phyloP scores from a whole-genome alignment of 2,888 invertebrate genomes.

The Drosophila kuntzei region DNA sequence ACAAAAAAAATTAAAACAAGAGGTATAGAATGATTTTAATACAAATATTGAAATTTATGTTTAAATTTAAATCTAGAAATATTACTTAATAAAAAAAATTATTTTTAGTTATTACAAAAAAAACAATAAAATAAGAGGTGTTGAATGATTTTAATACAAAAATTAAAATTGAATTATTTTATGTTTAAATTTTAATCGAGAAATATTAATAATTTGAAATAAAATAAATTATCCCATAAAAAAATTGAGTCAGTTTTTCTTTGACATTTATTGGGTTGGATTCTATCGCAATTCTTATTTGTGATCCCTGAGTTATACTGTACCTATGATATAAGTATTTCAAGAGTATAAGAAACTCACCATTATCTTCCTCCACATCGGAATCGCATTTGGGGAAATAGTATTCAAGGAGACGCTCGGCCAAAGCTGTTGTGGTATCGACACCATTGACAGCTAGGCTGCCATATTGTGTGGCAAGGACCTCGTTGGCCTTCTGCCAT shows the following conservation, averaged over 20 bases:
- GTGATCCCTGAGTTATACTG: not conserved
- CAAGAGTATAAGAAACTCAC: conserved; percentile 79
- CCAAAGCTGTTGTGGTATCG: conserved; percentile 89
- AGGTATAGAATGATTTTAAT: too few relatives aligned
- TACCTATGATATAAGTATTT: not conserved
- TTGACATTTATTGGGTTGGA: not conserved
- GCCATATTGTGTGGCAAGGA: conserved; percentile 90
- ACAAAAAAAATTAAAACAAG: too few relatives aligned
- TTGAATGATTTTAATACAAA: too few relatives aligned
- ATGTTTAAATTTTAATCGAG: too few relatives aligned
- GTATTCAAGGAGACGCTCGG: conserved; percentile 91
- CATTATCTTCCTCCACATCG: conserved; percentile 87
- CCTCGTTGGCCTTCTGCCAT: conserved; percentile 90
- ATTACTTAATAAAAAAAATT: too few relatives aligned
- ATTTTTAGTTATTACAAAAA: too few relatives aligned
- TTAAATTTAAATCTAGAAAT: too few relatives aligned
- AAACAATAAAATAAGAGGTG: too few relatives aligned
- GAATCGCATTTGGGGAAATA: conserved; percentile 89
- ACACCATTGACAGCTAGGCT: conserved; percentile 89
- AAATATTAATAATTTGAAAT: too few relatives aligned
- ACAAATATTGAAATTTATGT: too few relatives aligned
- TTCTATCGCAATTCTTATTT: not conserved
- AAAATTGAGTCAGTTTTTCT: not conserved
- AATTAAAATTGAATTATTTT: too few relatives aligned
- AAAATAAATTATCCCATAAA: not conserved